A percentile compares a stretch with the other conserved stretches of the same genome.
phyloP scores from a whole-genome alignment of 92 coral and sea anemone genomes.

The Epizoanthus illoricatus region DNA sequence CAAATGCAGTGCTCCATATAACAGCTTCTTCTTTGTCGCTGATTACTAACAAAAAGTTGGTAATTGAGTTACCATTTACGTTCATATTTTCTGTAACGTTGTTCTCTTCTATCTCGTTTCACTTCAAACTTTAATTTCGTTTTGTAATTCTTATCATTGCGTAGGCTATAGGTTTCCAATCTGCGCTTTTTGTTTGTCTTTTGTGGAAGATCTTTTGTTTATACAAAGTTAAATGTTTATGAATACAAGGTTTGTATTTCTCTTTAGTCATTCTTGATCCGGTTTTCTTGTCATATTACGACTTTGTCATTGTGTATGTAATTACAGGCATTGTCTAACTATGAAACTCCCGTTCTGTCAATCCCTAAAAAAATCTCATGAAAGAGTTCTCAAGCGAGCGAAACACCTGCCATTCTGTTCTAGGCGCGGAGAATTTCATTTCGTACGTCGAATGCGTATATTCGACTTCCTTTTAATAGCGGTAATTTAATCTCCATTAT shows the following conservation, averaged over 20 bases:
- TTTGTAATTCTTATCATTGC: neutral
- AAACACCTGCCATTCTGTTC: too few relatives aligned
- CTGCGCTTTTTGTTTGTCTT: neutral
- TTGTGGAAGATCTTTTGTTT: neutral
- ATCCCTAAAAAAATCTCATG: too few relatives aligned
- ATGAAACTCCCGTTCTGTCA: neutral
- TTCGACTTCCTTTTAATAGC: too few relatives aligned
- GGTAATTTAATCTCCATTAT: too few relatives aligned
- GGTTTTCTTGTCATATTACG: slow-evolving; percentile 15
- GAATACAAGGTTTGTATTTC: neutral
- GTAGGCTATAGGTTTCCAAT: neutral
- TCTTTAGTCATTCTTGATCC: slow-evolving; percentile 22
- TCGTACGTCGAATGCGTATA: too few relatives aligned
- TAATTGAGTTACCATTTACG: too few relatives aligned
- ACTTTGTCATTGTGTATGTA: neutral
- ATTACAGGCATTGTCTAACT: slow-evolving; percentile 9
- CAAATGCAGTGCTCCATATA: slow-evolving; percentile 41
- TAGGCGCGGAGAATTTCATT: too few relatives aligned
- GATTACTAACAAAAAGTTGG: neutral
- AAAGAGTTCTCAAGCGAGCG: too few relatives aligned
- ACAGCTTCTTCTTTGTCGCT: neutral
- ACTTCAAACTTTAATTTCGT: neutral
- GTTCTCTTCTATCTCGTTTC: neutral
- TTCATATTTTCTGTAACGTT: neutral
- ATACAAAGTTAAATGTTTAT: slow-evolving; percentile 3